A percentile compares a stretch with the other conserved stretches of the same genome.
These are phyloP conservation scores for Polyergus mexicanus DNA, from an alignment of 1,140 invertebrate genomes.

Conservation along the genomic window DNA sequence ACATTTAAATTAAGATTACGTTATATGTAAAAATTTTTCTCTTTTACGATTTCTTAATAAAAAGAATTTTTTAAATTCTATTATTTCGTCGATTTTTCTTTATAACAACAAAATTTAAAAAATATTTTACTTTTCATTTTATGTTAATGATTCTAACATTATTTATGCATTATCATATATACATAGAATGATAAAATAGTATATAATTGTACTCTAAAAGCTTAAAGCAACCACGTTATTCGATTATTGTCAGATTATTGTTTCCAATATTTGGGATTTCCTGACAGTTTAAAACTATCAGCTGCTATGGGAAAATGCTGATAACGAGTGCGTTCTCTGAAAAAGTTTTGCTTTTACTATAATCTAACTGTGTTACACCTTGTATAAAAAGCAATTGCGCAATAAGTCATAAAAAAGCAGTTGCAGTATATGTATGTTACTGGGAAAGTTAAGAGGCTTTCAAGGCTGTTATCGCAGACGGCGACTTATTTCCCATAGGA, in stretches of 20 bases:
- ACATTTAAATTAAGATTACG: background rate
- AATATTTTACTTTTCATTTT: background rate
- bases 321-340: background rate
- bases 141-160: background rate
- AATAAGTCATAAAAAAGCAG: conserved; percentile 12
- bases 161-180: background rate
- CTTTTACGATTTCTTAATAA: conserved; percentile 3
- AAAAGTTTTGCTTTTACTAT: background rate
- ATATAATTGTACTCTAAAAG: background rate
- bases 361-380: background rate
- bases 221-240: background rate
- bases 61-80: background rate
- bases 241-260: background rate
- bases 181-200: background rate
- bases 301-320: background rate
- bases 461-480: background rate
- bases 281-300: background rate
- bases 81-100: background rate
- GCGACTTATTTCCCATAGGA: conserved; percentile 37
- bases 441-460: conserved; percentile 20
- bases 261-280: conserved; percentile 7
- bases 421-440: background rate
- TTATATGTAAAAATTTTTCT: background rate
- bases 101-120: background rate
- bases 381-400: background rate